phyloP scores from a whole-genome alignment of 2,797 vertebrate species.

The Knipowitschia caucasica region DNA sequence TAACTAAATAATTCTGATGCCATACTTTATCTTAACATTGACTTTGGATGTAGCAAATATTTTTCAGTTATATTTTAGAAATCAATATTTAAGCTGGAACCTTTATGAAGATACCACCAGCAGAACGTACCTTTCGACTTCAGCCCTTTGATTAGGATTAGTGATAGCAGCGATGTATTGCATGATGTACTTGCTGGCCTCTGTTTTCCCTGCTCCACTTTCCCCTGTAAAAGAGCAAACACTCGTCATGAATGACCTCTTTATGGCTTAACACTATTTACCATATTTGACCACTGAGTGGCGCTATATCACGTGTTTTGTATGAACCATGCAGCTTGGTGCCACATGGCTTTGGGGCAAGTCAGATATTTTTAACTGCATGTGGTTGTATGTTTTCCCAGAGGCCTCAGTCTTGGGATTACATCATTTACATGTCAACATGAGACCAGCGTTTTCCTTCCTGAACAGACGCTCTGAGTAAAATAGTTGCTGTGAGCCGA shows the following conservation, averaged over 20 bases:
- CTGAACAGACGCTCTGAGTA: background rate
- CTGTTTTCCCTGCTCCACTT: slow-evolving; percentile 97
- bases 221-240: slow-evolving; percentile 79
- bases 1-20: background rate
- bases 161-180: slow-evolving; percentile 99
- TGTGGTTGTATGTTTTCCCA: slow-evolving; percentile 14
- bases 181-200: slow-evolving; percentile 99
- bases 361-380: slow-evolving; percentile 28
- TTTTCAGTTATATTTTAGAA: background rate
- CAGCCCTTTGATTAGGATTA: slow-evolving; percentile 94
- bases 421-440: slow-evolving; percentile 2
- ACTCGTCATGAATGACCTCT: no score
- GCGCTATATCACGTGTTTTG: slow-evolving; percentile 43
- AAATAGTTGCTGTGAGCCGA: background rate
- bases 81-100: slow-evolving; percentile 8
- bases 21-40: background rate
- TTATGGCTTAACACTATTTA: no score
- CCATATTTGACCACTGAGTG: slow-evolving; percentile 68
- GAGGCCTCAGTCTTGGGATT: slow-evolving; percentile 16
- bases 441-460: background rate
- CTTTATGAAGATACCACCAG: no score
- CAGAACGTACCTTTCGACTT: slow-evolving; percentile 89
- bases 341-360: slow-evolving; percentile 36
- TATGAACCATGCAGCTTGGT: slow-evolving; percentile 28
- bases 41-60: background rate